These are phyloP conservation scores for Galeopterus variegatus DNA, from an alignment of 2,113 vertebrate species.

Conservation along the genomic window DNA sequence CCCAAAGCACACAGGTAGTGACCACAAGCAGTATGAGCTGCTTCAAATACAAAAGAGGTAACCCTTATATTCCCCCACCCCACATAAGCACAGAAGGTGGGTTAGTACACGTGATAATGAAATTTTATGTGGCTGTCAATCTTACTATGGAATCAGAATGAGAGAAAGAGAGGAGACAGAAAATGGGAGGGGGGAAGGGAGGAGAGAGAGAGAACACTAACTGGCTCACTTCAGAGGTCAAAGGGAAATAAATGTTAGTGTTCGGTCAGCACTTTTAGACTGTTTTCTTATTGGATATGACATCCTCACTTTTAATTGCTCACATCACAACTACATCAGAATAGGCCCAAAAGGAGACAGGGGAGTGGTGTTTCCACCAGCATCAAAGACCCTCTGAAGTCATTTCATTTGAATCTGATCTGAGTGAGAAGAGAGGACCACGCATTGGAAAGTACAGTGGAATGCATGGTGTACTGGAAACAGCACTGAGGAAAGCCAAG, in stretches of 20 bases:
- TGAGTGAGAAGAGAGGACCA: neutral
- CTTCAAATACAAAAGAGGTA: neutral
- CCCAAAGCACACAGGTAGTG: neutral
- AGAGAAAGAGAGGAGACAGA: neutral
- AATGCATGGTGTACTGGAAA: too few species aligned
- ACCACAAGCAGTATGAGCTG: neutral
- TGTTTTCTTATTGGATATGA: neutral
- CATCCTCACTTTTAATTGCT: constrained; percentile 14
- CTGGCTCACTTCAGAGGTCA: neutral
- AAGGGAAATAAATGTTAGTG: constrained; percentile 11
- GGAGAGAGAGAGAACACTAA: neutral
- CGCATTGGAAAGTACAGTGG: neutral
- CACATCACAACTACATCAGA: neutral
- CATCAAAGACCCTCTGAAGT: neutral
- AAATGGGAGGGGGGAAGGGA: too few species aligned
- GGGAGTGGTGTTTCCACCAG: neutral
- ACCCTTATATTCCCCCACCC: neutral
- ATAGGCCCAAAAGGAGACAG: neutral
- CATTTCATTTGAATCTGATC: neutral
- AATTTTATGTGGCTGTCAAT: neutral
- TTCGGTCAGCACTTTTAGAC: neutral
- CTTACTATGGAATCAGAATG: neutral
- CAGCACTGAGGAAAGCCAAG: neutral
- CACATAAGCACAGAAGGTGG: neutral
- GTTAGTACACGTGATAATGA: neutral